phyloP scores from a whole-genome alignment of 1,140 invertebrate species.

The Halyomorpha halys region DNA sequence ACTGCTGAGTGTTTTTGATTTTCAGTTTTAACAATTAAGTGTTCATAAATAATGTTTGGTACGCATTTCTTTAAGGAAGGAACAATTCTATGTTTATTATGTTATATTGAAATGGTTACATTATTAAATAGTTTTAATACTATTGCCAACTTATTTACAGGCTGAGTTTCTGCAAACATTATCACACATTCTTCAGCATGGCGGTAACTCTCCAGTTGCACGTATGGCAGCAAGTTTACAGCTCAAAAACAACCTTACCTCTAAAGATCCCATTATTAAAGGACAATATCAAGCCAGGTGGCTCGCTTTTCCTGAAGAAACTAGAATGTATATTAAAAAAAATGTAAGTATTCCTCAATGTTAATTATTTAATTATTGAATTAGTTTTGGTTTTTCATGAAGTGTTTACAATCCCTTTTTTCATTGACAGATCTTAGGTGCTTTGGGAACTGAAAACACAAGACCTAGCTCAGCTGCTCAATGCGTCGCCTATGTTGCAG shows the following conservation, averaged over 20 bases:
- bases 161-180: slow-evolving; percentile 88
- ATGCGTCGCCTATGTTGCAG: slow-evolving; percentile 96
- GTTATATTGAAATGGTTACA: too few species aligned
- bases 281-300: slow-evolving; percentile 81
- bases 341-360: slow-evolving; percentile 60
- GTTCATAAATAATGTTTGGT: too few species aligned
- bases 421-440: slow-evolving; percentile 64
- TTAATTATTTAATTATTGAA: not conserved
- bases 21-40: too few species aligned
- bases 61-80: too few species aligned
- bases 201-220: slow-evolving; percentile 79
- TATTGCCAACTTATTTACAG: too few species aligned
- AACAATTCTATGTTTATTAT: too few species aligned
- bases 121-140: too few species aligned
- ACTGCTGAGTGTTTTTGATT: too few species aligned
- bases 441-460: slow-evolving; percentile 89
- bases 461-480: slow-evolving; percentile 94
- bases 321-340: slow-evolving; percentile 81
- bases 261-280: slow-evolving; percentile 81
- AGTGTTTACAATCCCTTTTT: too few species aligned
- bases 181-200: slow-evolving; percentile 83
- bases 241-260: slow-evolving; percentile 95
- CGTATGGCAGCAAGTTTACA: slow-evolving; percentile 97
- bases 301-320: slow-evolving; percentile 78
- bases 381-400: not conserved